Base-by-base conservation (phyloP, 2,113 vertebrate species). In the Ciconia maguari region DNA sequence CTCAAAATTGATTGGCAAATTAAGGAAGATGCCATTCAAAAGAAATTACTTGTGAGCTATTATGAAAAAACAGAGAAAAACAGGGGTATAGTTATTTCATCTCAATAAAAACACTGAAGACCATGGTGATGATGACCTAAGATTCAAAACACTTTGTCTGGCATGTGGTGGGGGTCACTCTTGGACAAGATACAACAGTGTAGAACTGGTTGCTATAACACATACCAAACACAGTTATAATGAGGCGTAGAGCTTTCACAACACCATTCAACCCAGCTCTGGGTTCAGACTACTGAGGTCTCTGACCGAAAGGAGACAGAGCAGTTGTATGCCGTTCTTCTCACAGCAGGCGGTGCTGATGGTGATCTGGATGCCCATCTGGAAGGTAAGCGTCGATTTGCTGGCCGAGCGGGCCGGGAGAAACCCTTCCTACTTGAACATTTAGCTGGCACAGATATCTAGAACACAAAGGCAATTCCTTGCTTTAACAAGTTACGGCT, bases 331-430 rank as follows among this genome's bases (percentile, higher is more conserved):
- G 94, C 75, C 11, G 97, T 68, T 89, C 96, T 98, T 88, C 97
- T 93, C 83, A 98, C 74, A 66, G 98, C 97, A 3, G 98, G 97
- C 1, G 98, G 98, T 10, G 98, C 98, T 8, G 98, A 98, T 0
- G 98, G 98, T 16, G 98, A 99, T 86, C 98, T 98, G 71, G 98
- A 98, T 60, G 99, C 99, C 99, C 99, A 99, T 95, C 99, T 98
- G 65, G 99, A 99, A 49, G 99, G 99, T 25, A 98, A 98, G 80
- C 99, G 99, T 62, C 98, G 98, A 93, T 99, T 99, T 85, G 99
- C 98, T 83, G 99, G 99, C 94, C 99, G 98, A 46, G 99, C 98
- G 0, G 99, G 99, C 83, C 99, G 98, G 13, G 99, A 98, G 98
- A 99, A 99, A 89, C 98, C 98, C 97, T 98, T 99, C 94, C 98